phyloP scores from a whole-genome alignment of 2,113 vertebrate genomes.

The Callithrix jacchus region DNA sequence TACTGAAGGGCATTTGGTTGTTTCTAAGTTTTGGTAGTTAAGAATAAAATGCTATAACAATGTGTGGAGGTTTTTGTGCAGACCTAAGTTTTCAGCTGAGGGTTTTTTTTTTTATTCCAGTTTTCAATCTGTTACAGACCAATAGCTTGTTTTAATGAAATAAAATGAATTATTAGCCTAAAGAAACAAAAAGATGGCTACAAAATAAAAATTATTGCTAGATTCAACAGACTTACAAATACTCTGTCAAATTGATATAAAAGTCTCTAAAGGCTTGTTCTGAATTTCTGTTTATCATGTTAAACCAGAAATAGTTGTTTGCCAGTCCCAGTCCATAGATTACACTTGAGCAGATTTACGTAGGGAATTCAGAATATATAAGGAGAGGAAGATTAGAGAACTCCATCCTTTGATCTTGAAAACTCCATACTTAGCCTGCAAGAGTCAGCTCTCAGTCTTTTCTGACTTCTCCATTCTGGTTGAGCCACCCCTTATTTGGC shows the following conservation, averaged over 20 bases:
- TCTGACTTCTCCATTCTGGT: not conserved
- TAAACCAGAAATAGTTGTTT: not conserved
- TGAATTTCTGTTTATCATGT: not conserved
- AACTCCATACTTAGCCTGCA: not conserved
- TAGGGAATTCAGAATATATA: not conserved
- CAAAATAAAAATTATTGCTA: conserved; percentile 30
- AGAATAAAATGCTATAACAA: not conserved
- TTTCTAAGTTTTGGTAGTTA: not conserved
- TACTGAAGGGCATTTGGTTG: conserved; percentile 1
- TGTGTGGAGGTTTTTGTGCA: not conserved
- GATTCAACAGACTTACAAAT: not conserved
- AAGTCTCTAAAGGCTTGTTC: not conserved
- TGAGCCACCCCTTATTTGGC: not conserved
- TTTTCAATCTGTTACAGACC: not conserved
- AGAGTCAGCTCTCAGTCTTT: not conserved
- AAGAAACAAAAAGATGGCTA: not conserved
- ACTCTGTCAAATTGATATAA: not conserved
- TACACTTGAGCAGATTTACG: not conserved
- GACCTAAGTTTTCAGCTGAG: not conserved
- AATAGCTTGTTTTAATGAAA: not conserved
- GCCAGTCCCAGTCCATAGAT: not conserved
- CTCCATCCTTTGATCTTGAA: not conserved
- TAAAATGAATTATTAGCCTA: not conserved
- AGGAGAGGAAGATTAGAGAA: not conserved
- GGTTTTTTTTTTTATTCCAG: not conserved